These are phyloP conservation scores for Triplophysa siluroides DNA, from an alignment of 2,113 vertebrate species.

Conservation along the genomic window DNA sequence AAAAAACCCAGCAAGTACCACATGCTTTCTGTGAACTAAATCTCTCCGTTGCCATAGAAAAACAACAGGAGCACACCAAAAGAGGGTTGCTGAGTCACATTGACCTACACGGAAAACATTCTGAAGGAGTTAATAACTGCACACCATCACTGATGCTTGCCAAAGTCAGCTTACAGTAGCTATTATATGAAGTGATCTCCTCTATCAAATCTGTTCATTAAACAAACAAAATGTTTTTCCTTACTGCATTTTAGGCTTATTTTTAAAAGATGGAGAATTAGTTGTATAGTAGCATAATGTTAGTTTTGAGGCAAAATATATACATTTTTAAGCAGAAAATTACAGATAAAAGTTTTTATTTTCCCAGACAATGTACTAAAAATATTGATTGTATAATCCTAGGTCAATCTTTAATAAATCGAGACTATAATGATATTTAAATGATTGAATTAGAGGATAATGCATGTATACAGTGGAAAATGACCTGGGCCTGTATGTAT, in stretches of 20 bases:
- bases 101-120: constrained; percentile 30
- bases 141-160: neutral
- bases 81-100: constrained; percentile 25
- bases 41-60: constrained; percentile 17
- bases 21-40: constrained; percentile 11
- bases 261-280: neutral
- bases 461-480: too few relatives aligned
- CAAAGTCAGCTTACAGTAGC: neutral
- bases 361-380: too few relatives aligned
- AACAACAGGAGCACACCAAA: neutral
- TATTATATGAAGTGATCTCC: neutral
- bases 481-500: too few relatives aligned
- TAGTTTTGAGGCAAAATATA: too few relatives aligned
- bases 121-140: constrained; percentile 6
- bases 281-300: too few relatives aligned
- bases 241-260: too few relatives aligned
- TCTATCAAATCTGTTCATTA: neutral
- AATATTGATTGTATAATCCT: too few relatives aligned
- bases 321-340: too few relatives aligned
- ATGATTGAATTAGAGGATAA: too few relatives aligned
- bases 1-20: constrained; percentile 1
- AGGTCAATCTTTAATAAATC: too few relatives aligned
- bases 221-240: neutral
- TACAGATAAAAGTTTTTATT: too few relatives aligned
- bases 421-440: too few relatives aligned